Base-by-base conservation (phyloP, 1,140 invertebrate genomes). In the Heliconius melpomene region DNA sequence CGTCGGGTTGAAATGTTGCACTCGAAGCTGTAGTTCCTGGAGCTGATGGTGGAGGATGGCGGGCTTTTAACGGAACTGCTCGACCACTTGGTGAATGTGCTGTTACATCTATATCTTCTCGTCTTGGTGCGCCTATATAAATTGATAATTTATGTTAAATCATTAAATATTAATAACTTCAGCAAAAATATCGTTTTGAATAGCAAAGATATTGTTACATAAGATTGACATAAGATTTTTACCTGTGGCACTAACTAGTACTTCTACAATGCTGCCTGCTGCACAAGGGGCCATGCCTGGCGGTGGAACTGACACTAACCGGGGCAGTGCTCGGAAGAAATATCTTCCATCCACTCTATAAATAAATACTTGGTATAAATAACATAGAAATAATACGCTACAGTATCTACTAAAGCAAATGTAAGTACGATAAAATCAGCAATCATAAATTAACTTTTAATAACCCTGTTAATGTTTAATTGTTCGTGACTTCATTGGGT, bases 1-100 rank as follows among this genome's bases (percentile, higher is more conserved):
- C 98, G 85, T 99, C 98, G 7, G 99, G 99, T 90, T 98, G 98
- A 92, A 99, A 99, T 80, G 98, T 99, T 74, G 98, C 98, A 81
- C 97, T 98, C 38, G 93, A 94, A 36, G 93, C 91, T 1, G 93
- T 94, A 50, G 91, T 94, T 32, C 91, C 93, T 2, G 91, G 91
- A 0, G 91, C 93, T 16, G 93, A 94, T 8, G 91, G 91, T 11
- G 93, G 93, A 0, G 93, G 93, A 72, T 94, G 93, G 0, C 93
- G 85, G 0, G 91, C 81, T 66, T 90, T 81, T 38, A 94, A 72
- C 0, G 91, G 91, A 6, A 94, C 88, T 0, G 91, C 89, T 72
- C 97, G 96, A 52, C 98, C 98, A 57, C 97, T 97, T 2, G 99
- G 98, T 18, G 98, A 97, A 84, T 97, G 97, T 0, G 98, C 98